Conservation (phyloP, 2,797 vertebrate genomes). For the Propithecus perrieri region DNA sequence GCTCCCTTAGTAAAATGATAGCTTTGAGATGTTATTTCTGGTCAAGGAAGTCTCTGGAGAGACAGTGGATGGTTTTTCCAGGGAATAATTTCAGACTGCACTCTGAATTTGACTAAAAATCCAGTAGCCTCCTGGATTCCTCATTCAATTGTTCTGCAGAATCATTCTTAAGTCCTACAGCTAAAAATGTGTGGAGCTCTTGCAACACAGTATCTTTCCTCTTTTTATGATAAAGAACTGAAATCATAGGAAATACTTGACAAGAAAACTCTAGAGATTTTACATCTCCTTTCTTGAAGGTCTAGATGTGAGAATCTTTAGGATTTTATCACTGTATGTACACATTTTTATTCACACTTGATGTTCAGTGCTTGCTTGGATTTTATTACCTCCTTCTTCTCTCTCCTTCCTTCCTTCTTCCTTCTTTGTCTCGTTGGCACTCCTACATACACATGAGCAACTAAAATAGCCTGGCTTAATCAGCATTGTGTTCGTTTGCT, state of each 20-base stretch:
- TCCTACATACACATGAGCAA: not conserved
- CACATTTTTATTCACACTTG: not conserved
- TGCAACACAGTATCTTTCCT: not conserved
- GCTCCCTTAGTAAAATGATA: not conserved
- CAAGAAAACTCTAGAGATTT: not conserved
- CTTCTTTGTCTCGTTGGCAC: not conserved
- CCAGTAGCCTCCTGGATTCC: not conserved
- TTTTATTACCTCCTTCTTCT: not conserved
- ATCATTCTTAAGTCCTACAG: not conserved
- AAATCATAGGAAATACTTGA: not conserved
- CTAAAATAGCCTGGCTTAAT: not conserved
- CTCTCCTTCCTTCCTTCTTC: not conserved
- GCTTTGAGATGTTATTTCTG: not conserved
- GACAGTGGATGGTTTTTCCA: not conserved
- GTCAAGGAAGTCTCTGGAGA: not conserved
- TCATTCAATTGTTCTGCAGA: not conserved
- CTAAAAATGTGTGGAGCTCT: not conserved
- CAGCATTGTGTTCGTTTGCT: not conserved
- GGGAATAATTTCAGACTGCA: not conserved
- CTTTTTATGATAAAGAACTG: not conserved
- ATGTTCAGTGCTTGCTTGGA: fast-evolving
- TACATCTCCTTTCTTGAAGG: not conserved
- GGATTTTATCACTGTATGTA: not conserved
- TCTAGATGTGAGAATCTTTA: not conserved
- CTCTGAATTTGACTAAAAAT: not conserved